phyloP scores from a whole-genome alignment of 2,888 invertebrate genomes.

The Branchellion lobata region DNA sequence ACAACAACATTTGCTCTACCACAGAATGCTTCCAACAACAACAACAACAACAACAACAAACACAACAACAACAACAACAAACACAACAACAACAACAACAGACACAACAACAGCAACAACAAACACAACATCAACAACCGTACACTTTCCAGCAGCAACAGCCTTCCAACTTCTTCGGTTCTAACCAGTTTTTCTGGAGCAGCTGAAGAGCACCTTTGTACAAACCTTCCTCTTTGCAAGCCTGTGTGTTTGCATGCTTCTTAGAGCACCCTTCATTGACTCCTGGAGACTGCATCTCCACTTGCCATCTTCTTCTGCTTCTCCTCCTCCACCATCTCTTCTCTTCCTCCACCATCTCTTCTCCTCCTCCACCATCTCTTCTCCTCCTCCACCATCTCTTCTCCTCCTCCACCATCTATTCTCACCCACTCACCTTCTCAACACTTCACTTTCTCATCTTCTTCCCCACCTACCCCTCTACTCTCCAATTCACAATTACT shows the following conservation, averaged over 20 bases:
- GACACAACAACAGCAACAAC: not conserved
- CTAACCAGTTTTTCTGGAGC: not conserved
- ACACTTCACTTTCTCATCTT: no score
- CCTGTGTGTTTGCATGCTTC: not conserved
- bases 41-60: not conserved
- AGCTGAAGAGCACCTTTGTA: not conserved
- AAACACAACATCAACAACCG: no score
- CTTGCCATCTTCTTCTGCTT: no score
- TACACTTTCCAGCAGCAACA: no score
- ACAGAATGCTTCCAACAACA: constrained; percentile 25
- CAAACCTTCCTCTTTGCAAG: constrained; percentile 8
- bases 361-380: no score
- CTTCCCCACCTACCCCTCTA: no score
- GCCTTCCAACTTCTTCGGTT: constrained; percentile 6
- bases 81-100: not conserved
- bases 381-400: no score
- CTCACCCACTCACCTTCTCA: no score
- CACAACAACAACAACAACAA: not conserved
- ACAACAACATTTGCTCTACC: not conserved
- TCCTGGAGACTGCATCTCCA: not conserved
- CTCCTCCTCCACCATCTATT: no score
- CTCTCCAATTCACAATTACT: no score
- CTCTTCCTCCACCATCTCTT: no score
- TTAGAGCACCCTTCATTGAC: not conserved
- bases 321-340: no score